Conservation (phyloP, 1,140 invertebrate genomes). For the Antheraea mylitta region DNA sequence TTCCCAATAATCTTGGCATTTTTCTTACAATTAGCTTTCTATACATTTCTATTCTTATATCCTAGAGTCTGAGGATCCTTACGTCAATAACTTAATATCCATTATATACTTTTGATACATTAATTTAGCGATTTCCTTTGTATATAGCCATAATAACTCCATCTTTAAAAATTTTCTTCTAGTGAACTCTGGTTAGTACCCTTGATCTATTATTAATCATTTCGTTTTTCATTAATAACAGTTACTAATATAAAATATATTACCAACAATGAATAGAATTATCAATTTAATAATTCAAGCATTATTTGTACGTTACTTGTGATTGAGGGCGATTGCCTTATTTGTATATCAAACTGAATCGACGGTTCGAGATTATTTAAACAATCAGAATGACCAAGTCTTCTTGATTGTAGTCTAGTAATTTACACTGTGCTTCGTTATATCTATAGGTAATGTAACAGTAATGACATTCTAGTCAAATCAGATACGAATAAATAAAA, state of each 20-base stretch:
- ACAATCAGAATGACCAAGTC: background rate
- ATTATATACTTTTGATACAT: too few species aligned
- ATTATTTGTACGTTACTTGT: background rate
- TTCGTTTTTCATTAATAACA: background rate
- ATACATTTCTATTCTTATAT: too few species aligned
- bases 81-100: too few species aligned
- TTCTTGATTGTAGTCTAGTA: background rate
- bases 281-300: background rate
- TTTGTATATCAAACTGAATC: background rate
- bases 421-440: background rate
- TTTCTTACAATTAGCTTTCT: too few species aligned
- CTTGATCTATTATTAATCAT: too few species aligned
- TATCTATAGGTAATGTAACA: background rate
- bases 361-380: background rate
- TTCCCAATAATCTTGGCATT: too few species aligned
- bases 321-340: background rate
- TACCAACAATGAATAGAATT: background rate
- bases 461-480: background rate
- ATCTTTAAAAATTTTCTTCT: too few species aligned
- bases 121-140: too few species aligned
- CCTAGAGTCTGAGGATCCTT: too few species aligned
- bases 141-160: too few species aligned
- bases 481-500: too few species aligned
- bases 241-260: slow-evolving; percentile 1
- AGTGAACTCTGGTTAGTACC: too few species aligned